Conservation (phyloP, 1,140 invertebrate species). For the Carposina sasakii region DNA sequence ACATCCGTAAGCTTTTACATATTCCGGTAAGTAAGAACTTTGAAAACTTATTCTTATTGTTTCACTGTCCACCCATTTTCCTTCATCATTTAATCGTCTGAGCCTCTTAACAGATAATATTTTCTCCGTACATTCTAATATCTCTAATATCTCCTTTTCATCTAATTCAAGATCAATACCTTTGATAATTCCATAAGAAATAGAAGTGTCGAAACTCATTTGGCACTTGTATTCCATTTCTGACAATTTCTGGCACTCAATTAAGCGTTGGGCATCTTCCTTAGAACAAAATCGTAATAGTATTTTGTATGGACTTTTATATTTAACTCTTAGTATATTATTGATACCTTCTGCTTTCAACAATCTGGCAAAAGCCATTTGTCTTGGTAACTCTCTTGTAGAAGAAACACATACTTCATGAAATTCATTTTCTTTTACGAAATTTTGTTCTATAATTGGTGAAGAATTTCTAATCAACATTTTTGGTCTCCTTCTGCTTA, state of each 20-base stretch:
- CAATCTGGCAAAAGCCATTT: constrained; percentile 29
- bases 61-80: constrained; percentile 7
- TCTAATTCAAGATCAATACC: constrained; percentile 15
- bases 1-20: constrained; percentile 1
- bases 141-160: constrained; percentile 12
- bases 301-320: constrained; percentile 24
- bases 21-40: neutral
- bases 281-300: constrained; percentile 17
- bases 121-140: neutral
- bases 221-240: constrained; percentile 20
- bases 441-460: neutral
- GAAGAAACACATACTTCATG: constrained; percentile 19
- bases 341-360: constrained; percentile 22
- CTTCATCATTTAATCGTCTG: constrained; percentile 1
- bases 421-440: neutral
- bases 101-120: constrained; percentile 3
- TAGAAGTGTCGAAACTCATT: constrained; percentile 6
- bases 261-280: constrained; percentile 17
- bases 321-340: constrained; percentile 25
- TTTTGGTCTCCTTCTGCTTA: constrained; percentile 10
- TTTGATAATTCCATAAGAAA: constrained; percentile 11
- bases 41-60: constrained; percentile 8
- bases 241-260: constrained; percentile 16
- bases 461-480: neutral
- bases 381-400: constrained; percentile 22